Conservation (phyloP, 2,113 vertebrate species). For the Cyanoramphus novaezelandiae region DNA sequence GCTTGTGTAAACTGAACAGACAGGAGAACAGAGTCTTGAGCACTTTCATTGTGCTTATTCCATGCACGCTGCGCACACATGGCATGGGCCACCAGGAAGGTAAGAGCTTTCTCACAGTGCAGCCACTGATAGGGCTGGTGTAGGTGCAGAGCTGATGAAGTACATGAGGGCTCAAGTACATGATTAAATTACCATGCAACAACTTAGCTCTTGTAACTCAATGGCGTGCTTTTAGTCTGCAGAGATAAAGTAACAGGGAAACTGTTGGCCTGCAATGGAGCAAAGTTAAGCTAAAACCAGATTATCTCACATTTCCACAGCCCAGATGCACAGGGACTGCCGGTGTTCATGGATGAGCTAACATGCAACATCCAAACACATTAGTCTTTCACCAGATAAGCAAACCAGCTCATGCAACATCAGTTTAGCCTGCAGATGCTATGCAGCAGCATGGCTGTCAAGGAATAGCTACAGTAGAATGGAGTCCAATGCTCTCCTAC, state of each 20-base stretch:
- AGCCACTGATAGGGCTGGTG: background rate
- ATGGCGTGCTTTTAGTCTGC: background rate
- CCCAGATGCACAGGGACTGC: background rate
- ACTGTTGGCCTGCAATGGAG: background rate
- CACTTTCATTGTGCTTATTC: background rate
- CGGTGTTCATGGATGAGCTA: background rate
- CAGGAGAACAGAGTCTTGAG: constrained; percentile 35
- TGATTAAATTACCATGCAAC: background rate
- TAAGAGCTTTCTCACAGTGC: background rate
- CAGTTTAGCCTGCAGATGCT: background rate
- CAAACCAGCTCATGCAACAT: background rate
- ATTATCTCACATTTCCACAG: background rate
- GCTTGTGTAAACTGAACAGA: constrained; percentile 47
- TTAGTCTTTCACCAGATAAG: background rate
- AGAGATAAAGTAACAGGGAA: background rate
- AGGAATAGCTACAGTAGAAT: background rate
- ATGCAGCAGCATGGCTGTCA: background rate
- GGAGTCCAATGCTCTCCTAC: background rate
- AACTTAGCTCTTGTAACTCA: background rate
- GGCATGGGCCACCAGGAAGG: background rate
- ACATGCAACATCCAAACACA: constrained; percentile 7
- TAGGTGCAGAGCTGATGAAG: background rate
- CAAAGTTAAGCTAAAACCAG: background rate
- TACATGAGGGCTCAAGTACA: background rate
- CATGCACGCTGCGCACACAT: constrained; percentile 19